Evolutionary conservation across 2,888 invertebrate genomes (phyloP), one percentile per base, ranked within the genome.

Genomic region (Spatulosminthurus flaviceps): DNA sequence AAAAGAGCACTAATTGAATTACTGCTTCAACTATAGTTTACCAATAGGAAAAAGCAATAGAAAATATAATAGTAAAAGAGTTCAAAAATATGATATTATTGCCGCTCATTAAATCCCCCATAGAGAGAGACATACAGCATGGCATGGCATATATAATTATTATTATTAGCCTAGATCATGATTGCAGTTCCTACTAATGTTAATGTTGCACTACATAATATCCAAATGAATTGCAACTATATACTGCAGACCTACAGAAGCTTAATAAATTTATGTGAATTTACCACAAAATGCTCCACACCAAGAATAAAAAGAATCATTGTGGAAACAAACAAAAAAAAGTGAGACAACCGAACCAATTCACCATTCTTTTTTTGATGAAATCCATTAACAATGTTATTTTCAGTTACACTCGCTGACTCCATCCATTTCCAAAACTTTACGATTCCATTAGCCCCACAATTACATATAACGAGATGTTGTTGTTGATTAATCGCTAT

Each of bases 371-470:
- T 16, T n/a, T n/a, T 51, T 5, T 51, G 34, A 34, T 34, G 9
- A 34, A 34, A 34, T 9, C 34, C 34, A 34, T 34, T 34, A 34
- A 51, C 51, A 51, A 19, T 51, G 51, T 51, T 13, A 51, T 51
- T 51, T 51, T 34, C 61, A 75, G 75, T 64, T 64, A 75, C 75
- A 75, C 75, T 75, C 75, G 2, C 41, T 75, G 64, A 75, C 24
- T 64, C 24, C 66, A 66, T n/a, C 26, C 51, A 51, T 51, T 19
- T 51, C 51, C 24, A 51, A 51, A 2, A 51, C 41, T 41, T n/a
- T n/a, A n/a, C n/a, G n/a, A 16, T 11, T 51, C 4, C 1, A 51
- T 1, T 19, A 51, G 9, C 51, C 51, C 16, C 51, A n/a, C 51
- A 51, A 51, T 51, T 19, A 51, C 51, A 51, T 16, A 1, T 51